A percentile compares a stretch with the other conserved stretches of the same genome.
Evolutionary conservation across 2,113 vertebrate genomes (phyloP).

Genomic region (Thryonomys swinderianus): DNA sequence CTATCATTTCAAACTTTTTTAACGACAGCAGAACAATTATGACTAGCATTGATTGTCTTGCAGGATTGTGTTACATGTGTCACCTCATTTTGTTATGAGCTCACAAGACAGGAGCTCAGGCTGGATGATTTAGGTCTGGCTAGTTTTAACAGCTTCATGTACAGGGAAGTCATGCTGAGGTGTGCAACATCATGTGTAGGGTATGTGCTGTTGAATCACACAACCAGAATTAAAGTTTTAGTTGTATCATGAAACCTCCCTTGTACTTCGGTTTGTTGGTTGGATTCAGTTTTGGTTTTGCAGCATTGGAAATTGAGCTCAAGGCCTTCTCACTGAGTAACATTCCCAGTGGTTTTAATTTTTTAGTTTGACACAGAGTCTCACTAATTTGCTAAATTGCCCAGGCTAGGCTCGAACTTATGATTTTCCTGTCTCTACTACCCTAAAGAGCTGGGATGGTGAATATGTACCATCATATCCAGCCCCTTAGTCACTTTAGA

Average conservation of each 20-base stretch:
- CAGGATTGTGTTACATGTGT: not conserved
- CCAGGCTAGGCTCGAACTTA: not conserved
- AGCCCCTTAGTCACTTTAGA: conserved; percentile 23
- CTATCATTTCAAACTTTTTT: not conserved
- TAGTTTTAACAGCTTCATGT: not conserved
- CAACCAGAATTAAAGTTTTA: not conserved
- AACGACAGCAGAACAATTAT: not conserved
- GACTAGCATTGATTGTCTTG: conserved; percentile 3
- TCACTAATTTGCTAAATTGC: not conserved
- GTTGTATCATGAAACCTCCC: not conserved
- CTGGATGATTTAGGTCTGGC: not conserved
- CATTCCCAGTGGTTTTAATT: not conserved
- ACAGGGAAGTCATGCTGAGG: not conserved
- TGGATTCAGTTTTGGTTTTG: not conserved
- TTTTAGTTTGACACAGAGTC: not conserved
- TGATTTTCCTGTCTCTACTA: not conserved
- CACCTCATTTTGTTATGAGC: conserved; percentile 36
- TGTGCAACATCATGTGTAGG: not conserved
- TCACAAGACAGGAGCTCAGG: not conserved
- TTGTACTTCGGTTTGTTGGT: not conserved
- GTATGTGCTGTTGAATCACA: not conserved
- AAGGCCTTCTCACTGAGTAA: not conserved
- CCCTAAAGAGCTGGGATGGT: not conserved
- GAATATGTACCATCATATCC: too few species aligned
- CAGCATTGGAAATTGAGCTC: not conserved